phyloP scores from a whole-genome alignment of 2,888 invertebrate genomes.

The Timandra comae region DNA sequence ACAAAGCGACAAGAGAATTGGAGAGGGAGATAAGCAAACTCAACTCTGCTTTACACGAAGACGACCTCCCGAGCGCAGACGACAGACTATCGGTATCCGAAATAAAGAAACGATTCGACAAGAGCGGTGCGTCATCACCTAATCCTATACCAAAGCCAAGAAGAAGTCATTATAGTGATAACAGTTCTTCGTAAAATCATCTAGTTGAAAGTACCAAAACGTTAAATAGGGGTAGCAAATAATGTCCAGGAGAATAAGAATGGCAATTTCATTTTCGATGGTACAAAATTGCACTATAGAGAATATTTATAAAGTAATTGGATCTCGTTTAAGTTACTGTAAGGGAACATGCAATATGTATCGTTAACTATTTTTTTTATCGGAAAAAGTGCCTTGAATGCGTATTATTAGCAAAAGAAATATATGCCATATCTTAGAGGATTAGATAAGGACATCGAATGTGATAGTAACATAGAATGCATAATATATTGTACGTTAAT shows the following conservation, averaged over 20 bases:
- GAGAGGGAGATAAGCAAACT: constrained; percentile 67
- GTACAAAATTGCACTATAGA: constrained; percentile 8
- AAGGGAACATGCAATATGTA: constrained; percentile 21
- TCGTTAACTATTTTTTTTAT: constrained; percentile 4
- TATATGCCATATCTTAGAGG: constrained; percentile 7
- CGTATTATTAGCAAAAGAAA: neutral
- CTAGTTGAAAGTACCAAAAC: neutral
- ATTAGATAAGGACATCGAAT: constrained; percentile 14
- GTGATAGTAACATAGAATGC: constrained; percentile 19
- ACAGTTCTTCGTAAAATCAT: constrained; percentile 37
- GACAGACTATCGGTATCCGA: constrained; percentile 57
- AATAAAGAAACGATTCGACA: constrained; percentile 73
- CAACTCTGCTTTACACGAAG: constrained; percentile 64
- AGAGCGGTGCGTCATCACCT: constrained; percentile 62
- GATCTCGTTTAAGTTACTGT: constrained; percentile 23
- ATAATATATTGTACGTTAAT: constrained; percentile 8
- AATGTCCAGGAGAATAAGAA: constrained; percentile 3
- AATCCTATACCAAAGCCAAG: constrained; percentile 78
- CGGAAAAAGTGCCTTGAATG: constrained; percentile 14
- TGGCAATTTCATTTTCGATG: neutral
- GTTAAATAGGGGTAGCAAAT: neutral
- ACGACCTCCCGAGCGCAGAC: constrained; percentile 46
- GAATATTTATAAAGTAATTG: constrained; percentile 18
- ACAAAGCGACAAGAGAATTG: constrained; percentile 60
- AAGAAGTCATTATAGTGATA: constrained; percentile 64